Evolutionary conservation across 2,113 vertebrate species (phyloP).

Genomic region (Sinocyclocheilus grahami): DNA sequence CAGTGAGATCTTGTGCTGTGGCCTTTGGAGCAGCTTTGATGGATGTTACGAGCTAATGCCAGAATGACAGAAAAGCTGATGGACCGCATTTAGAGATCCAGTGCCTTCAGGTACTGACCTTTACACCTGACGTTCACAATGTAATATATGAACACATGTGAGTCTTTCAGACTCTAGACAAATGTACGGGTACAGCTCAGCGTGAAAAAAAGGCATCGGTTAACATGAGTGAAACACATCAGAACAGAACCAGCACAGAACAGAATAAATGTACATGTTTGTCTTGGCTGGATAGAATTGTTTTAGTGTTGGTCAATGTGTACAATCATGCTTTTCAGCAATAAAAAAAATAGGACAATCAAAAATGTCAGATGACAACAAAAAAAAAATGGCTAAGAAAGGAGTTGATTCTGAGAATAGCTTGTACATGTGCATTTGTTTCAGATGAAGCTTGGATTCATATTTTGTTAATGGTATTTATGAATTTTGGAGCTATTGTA

Average conservation of each 20-base stretch:
- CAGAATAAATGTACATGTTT: neutral
- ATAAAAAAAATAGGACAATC: neutral
- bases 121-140: neutral
- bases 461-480: neutral
- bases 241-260: neutral
- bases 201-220: neutral
- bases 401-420: neutral
- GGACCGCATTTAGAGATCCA: constrained; percentile 15
- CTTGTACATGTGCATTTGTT: neutral
- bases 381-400: neutral
- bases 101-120: constrained; percentile 34
- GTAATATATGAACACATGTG: constrained; percentile 20
- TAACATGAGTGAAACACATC: neutral
- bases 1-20: constrained; percentile 5
- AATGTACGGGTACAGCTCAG: neutral
- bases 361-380: neutral
- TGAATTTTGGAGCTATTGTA: neutral
- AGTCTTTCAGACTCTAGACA: constrained; percentile 19
- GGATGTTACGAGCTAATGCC: constrained; percentile 31
- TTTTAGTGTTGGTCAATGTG: neutral
- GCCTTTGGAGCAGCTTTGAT: constrained; percentile 38
- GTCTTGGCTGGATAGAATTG: neutral
- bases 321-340: neutral
- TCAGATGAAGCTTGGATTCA: neutral
- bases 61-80: constrained; percentile 32